Percentiles rank a stretch among this genome's conserved stretches.
Evolutionary conservation across 2,797 vertebrate genomes (phyloP).

Genomic region (Aphelocoma californica): DNA sequence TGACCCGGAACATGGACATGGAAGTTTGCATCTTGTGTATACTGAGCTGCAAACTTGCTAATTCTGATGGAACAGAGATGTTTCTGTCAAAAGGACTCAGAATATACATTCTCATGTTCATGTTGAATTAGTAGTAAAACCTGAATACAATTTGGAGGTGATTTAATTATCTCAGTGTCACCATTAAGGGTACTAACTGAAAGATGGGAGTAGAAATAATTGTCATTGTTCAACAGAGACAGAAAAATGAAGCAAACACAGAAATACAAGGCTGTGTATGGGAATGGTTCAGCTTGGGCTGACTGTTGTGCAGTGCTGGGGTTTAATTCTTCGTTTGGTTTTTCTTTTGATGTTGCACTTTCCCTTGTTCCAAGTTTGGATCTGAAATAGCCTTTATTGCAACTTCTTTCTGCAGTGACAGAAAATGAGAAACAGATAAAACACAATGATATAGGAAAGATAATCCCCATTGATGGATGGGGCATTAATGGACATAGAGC

Average conservation of each 20-base stretch:
- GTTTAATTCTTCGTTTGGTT: not conserved
- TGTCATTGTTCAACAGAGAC: not conserved
- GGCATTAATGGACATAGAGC: not conserved
- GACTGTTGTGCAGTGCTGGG: not conserved
- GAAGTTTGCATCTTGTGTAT: not conserved
- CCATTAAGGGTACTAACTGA: not conserved
- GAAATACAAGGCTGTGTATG: not conserved
- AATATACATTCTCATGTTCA: not conserved
- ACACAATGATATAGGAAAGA: not conserved
- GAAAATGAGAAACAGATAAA: not conserved
- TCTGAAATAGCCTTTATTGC: not conserved
- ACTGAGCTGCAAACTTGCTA: not conserved
- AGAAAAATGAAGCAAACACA: not conserved
- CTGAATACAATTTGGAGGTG: not conserved
- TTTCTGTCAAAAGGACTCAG: not conserved
- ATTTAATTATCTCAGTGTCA: not conserved
- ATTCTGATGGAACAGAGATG: not conserved
- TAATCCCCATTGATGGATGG: not conserved
- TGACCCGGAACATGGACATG: not conserved
- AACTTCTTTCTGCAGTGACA: not conserved
- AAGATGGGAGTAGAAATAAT: not conserved
- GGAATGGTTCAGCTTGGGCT: not conserved
- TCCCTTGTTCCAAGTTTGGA: not conserved
- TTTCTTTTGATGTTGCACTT: not conserved
- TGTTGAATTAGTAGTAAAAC: not conserved